Evolutionary conservation across 2,113 vertebrate genomes (phyloP), one percentile per base, ranked within the genome.

Genomic region (Atherinomorus stipes): DNA sequence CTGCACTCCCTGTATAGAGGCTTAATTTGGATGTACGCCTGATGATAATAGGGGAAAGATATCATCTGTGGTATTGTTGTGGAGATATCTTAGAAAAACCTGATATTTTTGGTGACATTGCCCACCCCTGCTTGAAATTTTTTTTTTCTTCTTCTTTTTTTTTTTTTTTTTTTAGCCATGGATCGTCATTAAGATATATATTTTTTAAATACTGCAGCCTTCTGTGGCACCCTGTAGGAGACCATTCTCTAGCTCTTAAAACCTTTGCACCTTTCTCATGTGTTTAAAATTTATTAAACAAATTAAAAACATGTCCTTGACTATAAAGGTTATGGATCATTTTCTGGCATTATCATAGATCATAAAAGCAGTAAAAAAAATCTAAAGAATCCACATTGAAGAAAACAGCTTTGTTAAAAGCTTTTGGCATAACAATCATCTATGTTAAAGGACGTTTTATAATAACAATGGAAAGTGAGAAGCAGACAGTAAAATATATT

Each of bases 401-500:
- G 11, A 19, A 5, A n/a, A 37, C 8, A 45, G 5, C 10, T 25
- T 10, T 44, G 21, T 7, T 22, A 40, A 23, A 34, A 16, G 23
- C 18, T 71, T 59, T n/a, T 26, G 45, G 68, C 19, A 37, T 52
- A 26, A 47, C 34, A 22, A 45, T 67, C 0, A 7, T 64, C 34
- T 57, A 15, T 26, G 10, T 61, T 52, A 23, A 12, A 7, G 11
- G 13, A 6, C 26, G 12, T 56, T 51, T 68, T 38, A 12, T 50
- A 44, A 51, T 26, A 19, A 11, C 31, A 51, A 49, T 54, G 25
- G 59, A 74, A 64, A 83, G 58, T 65, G 52, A 40, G n/a, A 64
- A 31, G 42, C 25, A 22, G 12, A 42, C 34, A 25, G 8, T 44
- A 25, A 58, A 54, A n/a, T 19, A 2, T 5, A 10, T 54, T 51